These are phyloP conservation scores for Podarcis siculus DNA, from an alignment of 2,797 vertebrate genomes.

Conservation along the genomic window DNA sequence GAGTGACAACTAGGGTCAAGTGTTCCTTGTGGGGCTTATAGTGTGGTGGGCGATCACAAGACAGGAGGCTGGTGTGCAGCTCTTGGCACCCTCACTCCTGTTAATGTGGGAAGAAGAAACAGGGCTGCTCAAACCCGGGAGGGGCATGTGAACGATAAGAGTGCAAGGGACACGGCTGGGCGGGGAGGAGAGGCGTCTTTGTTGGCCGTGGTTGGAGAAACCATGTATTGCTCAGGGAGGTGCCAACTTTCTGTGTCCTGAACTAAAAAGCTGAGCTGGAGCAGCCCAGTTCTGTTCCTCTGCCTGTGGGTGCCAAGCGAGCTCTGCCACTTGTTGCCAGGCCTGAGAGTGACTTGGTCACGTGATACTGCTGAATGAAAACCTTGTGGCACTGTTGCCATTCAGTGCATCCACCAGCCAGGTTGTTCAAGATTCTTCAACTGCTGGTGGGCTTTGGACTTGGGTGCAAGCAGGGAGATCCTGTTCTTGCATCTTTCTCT, in stretches of 20 bases:
- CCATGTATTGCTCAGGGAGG: neutral
- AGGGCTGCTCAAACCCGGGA: neutral
- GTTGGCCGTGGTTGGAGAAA: neutral
- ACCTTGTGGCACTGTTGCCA: neutral
- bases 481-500: neutral
- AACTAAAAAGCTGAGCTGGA: neutral
- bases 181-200: neutral
- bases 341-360: neutral
- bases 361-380: too few species aligned
- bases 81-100: neutral
- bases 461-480: too few species aligned
- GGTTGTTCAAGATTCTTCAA: neutral
- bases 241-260: neutral
- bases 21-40: neutral
- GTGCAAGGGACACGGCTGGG: neutral
- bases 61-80: too few species aligned
- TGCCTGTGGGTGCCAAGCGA: neutral
- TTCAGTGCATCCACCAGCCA: neutral
- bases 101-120: too few species aligned
- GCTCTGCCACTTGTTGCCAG: neutral
- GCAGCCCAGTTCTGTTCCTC: neutral
- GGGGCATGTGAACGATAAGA: neutral
- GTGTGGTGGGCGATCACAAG: too few species aligned
- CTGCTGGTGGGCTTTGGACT: neutral
- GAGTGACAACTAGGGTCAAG: fast-evolving